Percentiles rank a stretch among this genome's conserved stretches.
Evolutionary conservation across 2,888 invertebrate species (phyloP).

Genomic region (Amblyteles armatorius): DNA sequence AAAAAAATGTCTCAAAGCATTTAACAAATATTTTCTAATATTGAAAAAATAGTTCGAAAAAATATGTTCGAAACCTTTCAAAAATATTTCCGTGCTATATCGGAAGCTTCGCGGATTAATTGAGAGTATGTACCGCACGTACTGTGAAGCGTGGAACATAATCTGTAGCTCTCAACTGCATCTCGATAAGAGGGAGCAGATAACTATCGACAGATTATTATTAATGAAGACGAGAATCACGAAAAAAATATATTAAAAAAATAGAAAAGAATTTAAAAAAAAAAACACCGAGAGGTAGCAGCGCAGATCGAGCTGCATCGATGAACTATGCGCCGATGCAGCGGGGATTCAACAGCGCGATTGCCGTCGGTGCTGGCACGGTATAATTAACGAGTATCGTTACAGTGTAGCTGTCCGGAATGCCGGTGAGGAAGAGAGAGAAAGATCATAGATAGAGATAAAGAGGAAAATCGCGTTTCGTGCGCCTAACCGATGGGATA

Average conservation of each 20-base stretch:
- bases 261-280: neutral
- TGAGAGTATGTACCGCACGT: constrained; percentile 7
- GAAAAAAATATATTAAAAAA: constrained; percentile 23
- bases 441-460: constrained; percentile 38
- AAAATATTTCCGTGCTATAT: too few species aligned
- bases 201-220: constrained; percentile 61
- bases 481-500: constrained; percentile 67
- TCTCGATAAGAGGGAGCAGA: constrained; percentile 54
- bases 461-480: constrained; percentile 70
- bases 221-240: constrained; percentile 53
- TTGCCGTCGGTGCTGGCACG: constrained; percentile 53
- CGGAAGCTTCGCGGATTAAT: constrained; percentile 31
- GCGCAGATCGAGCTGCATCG: constrained; percentile 46
- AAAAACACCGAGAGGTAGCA: constrained; percentile 46
- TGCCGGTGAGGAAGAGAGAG: constrained; percentile 41
- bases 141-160: neutral
- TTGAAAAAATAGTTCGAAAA: too few species aligned
- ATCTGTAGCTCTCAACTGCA: constrained; percentile 33
- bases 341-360: constrained; percentile 58
- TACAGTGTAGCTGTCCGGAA: constrained; percentile 65
- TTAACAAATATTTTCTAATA: too few species aligned
- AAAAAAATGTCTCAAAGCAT: too few species aligned
- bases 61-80: too few species aligned
- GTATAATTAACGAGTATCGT: constrained; percentile 71
- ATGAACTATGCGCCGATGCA: constrained; percentile 41